Percentiles rank a stretch among this genome's conserved stretches.
These are phyloP conservation scores for Sebastes matsubarae DNA, from an alignment of 2,797 vertebrate species.

Conservation along the genomic window DNA sequence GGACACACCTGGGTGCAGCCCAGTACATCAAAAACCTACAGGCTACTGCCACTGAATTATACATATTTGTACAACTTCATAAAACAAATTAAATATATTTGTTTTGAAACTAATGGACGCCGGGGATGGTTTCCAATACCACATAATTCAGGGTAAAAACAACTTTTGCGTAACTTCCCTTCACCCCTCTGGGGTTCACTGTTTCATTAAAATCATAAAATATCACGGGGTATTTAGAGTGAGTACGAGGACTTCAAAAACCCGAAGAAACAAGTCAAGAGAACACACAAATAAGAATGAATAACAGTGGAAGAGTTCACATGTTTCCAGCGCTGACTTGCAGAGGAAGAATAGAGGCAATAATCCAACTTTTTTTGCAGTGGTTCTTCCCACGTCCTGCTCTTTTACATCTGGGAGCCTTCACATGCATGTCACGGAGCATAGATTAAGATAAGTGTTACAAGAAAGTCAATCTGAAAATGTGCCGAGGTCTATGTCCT, in stretches of 20 bases:
- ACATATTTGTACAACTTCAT: conserved; percentile 1
- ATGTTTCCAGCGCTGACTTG: conserved; percentile 22
- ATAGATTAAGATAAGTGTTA: neutral
- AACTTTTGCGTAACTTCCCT: conserved; percentile 31
- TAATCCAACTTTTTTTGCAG: conserved; percentile 13
- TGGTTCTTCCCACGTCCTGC: conserved; percentile 5
- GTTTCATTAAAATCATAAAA: conserved; percentile 51
- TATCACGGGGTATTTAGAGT: conserved; percentile 23
- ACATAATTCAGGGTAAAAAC: conserved; percentile 31
- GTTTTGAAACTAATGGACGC: neutral
- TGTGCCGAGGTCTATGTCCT: neutral
- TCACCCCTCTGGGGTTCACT: conserved; percentile 2
- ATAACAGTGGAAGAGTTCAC: conserved; percentile 23
- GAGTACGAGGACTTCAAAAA: conserved; percentile 23
- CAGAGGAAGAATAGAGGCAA: neutral
- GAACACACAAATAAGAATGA: conserved; percentile 35
- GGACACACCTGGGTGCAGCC: neutral
- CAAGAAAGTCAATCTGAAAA: conserved; percentile 1
- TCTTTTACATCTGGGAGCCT: neutral
- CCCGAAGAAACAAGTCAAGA: conserved; percentile 23
- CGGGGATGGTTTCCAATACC: conserved; percentile 3
- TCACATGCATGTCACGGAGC: conserved; percentile 6
- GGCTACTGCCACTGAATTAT: conserved; percentile 4
- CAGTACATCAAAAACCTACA: neutral
- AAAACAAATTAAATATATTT: conserved; percentile 1